Evolutionary conservation across 2,113 vertebrate species (phyloP).

Genomic region (Mystacornis crossleyi): DNA sequence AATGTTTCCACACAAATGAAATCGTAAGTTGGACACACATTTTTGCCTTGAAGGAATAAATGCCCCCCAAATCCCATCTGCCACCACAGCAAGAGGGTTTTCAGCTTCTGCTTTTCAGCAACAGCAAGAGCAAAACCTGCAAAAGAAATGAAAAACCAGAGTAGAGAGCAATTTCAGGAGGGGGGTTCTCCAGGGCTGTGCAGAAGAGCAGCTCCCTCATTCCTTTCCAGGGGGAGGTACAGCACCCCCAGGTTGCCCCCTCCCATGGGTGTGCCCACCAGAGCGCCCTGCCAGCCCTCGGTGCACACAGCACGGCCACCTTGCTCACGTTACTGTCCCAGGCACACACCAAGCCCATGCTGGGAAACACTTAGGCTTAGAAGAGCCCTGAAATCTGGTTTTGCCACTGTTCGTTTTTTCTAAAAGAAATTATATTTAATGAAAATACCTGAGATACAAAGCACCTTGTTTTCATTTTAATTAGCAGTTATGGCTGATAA

Average conservation of each 20-base stretch:
- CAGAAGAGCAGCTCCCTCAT: too few relatives aligned
- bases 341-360: fast-evolving
- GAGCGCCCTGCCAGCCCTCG: neutral
- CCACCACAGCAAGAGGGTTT: neutral
- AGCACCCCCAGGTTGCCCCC: neutral
- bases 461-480: neutral
- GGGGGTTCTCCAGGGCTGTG: too few relatives aligned
- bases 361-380: neutral
- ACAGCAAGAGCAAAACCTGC: neutral
- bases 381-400: neutral
- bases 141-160: neutral
- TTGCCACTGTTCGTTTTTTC: neutral
- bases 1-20: neutral
- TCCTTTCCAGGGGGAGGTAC: too few relatives aligned
- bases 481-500: neutral
- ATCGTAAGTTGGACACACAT: neutral
- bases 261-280: fast-evolving
- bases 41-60: constrained; percentile 11
- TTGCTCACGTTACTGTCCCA: fast-evolving
- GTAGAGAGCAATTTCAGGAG: neutral
- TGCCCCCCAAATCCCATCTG: neutral
- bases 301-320: fast-evolving
- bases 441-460: neutral
- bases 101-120: neutral
- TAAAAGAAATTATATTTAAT: neutral